phyloP scores from a whole-genome alignment of 92 coral and sea anemone species.

The Umimayanthus chanpuru region DNA sequence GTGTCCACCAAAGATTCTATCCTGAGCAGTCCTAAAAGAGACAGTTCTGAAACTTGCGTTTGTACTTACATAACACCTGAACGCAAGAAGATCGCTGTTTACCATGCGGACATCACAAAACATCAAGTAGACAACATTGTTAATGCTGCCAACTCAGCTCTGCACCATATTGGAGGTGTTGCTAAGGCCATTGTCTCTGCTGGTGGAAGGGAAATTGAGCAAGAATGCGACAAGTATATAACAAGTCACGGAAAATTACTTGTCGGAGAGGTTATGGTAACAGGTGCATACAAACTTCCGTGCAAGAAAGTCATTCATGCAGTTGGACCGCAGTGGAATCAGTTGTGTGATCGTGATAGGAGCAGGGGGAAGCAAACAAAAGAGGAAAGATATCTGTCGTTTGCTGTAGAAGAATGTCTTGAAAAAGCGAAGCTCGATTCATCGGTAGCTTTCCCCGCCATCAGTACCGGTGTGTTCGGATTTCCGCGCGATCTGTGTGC shows the following conservation, averaged over 20 bases:
- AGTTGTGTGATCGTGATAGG: neutral
- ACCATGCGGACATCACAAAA: conserved; percentile 69
- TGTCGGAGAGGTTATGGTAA: conserved; percentile 61
- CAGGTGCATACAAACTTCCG: conserved; percentile 72
- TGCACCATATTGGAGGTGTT: conserved; percentile 76
- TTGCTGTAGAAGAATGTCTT: conserved; percentile 19
- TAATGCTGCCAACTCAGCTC: conserved; percentile 64
- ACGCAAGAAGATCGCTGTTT: conserved; percentile 18
- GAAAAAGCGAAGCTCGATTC: conserved; percentile 30
- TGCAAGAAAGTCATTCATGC: conserved; percentile 12
- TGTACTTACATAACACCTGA: conserved; percentile 41
- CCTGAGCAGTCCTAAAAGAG: no score
- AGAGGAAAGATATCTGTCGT: conserved; percentile 6
- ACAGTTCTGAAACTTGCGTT: conserved; percentile 13
- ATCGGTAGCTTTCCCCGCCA: conserved; percentile 59
- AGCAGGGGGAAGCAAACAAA: conserved; percentile 6
- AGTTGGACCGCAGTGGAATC: conserved; percentile 2
- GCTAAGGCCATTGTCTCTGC: conserved; percentile 65
- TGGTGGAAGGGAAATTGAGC: conserved; percentile 70
- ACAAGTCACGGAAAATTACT: conserved; percentile 32
- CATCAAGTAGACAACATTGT: conserved; percentile 73
- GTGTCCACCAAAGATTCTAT: no score
- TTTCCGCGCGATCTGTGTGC: conserved; percentile 56
- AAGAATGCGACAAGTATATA: conserved; percentile 56
- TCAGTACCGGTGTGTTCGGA: conserved; percentile 55